Percentiles rank a stretch among this genome's conserved stretches.
Evolutionary conservation across 2,113 vertebrate species (phyloP).

Genomic region (Camelus bactrianus): DNA sequence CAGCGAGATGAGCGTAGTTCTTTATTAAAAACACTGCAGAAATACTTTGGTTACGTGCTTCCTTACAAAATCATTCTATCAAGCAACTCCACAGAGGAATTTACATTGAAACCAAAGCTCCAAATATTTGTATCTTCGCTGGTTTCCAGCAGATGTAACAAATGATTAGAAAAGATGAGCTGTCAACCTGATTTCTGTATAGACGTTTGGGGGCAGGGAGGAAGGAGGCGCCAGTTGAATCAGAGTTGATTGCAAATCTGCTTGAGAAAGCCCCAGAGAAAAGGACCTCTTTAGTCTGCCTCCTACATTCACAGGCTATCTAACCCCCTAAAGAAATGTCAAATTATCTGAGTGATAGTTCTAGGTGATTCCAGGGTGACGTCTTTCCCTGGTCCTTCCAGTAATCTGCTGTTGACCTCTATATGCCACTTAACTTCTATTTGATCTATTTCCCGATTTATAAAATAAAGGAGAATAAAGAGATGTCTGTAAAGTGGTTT

Average conservation of each 20-base stretch:
- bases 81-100: not conserved
- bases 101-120: not conserved
- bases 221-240: not conserved
- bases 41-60: not conserved
- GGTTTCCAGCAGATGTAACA: not conserved
- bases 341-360: conserved; percentile 52
- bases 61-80: not conserved
- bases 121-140: conserved; percentile 29
- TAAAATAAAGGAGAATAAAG: conserved; percentile 76
- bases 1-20: not conserved
- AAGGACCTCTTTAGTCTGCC: conserved; percentile 25
- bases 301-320: conserved; percentile 15
- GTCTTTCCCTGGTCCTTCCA: conserved; percentile 28
- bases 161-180: not conserved
- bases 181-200: not conserved
- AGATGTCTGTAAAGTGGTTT: conserved; percentile 61
- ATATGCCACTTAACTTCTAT: conserved; percentile 68
- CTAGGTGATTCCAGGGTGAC: conserved; percentile 22
- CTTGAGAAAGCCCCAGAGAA: conserved; percentile 24
- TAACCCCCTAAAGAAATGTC: conserved; percentile 50
- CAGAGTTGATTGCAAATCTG: conserved; percentile 30
- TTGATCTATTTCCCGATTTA: conserved; percentile 75
- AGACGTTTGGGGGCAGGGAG: not conserved
- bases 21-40: conserved; percentile 11
- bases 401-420: conserved; percentile 66